phyloP scores from a whole-genome alignment of 2,113 vertebrate genomes.

The Bostrychus sinensis region DNA sequence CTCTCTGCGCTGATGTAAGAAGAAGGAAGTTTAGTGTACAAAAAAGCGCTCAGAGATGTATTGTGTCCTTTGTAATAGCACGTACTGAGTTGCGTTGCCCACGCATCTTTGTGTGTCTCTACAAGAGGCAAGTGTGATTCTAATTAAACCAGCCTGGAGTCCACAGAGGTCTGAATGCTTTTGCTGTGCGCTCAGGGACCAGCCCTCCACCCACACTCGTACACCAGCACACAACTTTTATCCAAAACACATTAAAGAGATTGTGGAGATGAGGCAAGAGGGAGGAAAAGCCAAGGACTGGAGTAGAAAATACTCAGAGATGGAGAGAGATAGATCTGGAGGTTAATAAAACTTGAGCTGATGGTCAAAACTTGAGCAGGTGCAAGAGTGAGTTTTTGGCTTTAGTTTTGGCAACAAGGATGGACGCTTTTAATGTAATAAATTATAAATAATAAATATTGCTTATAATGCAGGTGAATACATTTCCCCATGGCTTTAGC shows the following conservation, averaged over 20 bases:
- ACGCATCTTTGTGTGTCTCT: conserved; percentile 25
- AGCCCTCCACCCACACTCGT: conserved; percentile 26
- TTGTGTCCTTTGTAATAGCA: conserved; percentile 31
- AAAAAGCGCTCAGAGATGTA: conserved; percentile 29
- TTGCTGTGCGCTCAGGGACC: conserved; percentile 8
- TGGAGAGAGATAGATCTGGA: conserved; percentile 28
- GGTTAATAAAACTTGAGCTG: conserved; percentile 26
- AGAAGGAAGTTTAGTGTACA: conserved; percentile 34
- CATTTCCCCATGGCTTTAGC: too few species aligned
- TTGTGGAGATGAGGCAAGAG: conserved; percentile 16
- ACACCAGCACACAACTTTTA: conserved; percentile 28
- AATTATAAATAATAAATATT: too few species aligned
- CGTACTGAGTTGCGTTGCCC: conserved; percentile 45
- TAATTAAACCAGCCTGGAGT: conserved; percentile 71
- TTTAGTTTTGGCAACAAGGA: too few species aligned
- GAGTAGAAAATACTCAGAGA: conserved; percentile 17
- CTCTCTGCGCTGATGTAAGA: conserved; percentile 46
- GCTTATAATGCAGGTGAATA: too few species aligned
- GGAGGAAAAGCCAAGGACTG: not conserved
- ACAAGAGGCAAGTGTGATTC: conserved; percentile 19
- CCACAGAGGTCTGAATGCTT: conserved; percentile 20
- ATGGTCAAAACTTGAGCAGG: conserved; percentile 31
- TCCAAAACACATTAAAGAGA: conserved; percentile 46
- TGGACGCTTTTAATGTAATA: too few species aligned
- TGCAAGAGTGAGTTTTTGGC: too few species aligned